Percentiles rank a stretch among this genome's conserved stretches.
Evolutionary conservation across 2,113 vertebrate species (phyloP).

Genomic region (Nothoprocta pentlandii): DNA sequence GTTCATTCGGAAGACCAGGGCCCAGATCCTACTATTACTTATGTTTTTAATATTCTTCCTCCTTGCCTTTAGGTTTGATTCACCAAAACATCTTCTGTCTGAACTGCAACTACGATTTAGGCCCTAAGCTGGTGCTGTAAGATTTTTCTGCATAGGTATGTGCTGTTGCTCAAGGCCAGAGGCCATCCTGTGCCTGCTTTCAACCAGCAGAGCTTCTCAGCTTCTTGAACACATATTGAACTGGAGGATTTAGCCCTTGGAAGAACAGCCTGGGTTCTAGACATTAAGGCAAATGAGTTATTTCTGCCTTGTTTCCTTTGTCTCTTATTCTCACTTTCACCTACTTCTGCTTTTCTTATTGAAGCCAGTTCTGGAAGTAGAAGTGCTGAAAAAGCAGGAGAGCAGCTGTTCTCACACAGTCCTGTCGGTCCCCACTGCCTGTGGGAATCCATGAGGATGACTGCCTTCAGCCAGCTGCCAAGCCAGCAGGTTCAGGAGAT

Average conservation of each 20-base stretch:
- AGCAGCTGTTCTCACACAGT: not conserved
- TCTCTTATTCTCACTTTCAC: not conserved
- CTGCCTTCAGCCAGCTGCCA: not conserved
- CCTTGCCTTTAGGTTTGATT: not conserved
- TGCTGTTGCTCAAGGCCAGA: not conserved
- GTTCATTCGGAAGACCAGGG: not conserved
- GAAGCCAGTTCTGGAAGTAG: not conserved
- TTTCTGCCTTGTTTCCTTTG: not conserved
- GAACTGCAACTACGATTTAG: not conserved
- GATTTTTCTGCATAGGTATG: not conserved
- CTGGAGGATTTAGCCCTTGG: not conserved
- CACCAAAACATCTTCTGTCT: not conserved
- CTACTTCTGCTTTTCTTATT: not conserved
- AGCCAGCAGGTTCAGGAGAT: not conserved
- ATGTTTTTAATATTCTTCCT: not conserved
- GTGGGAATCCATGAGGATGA: rapidly evolving
- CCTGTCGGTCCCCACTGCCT: rapidly evolving
- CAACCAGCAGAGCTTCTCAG: not conserved
- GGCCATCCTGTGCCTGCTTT: not conserved
- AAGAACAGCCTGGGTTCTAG: not conserved
- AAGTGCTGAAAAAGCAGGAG: not conserved
- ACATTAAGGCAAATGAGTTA: not conserved
- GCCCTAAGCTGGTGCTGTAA: not conserved
- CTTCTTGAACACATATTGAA: not conserved
- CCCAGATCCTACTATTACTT: not conserved